Conservation (phyloP, 2,113 vertebrate species). For the Pollachius pollachius region DNA sequence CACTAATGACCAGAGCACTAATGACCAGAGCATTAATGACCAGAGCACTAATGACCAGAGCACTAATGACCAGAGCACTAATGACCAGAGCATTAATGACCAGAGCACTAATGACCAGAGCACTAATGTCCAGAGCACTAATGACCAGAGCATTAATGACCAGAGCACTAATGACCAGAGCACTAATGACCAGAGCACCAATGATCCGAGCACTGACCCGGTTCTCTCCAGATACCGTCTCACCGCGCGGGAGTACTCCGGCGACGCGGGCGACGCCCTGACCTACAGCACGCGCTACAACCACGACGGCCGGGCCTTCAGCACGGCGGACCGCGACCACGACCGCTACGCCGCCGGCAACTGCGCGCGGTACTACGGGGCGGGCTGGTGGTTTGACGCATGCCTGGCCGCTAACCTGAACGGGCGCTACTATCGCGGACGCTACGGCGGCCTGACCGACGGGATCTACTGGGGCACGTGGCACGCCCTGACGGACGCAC, state of each 20-base stretch:
- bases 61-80: too few relatives aligned
- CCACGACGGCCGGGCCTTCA: constrained; percentile 78
- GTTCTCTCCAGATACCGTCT: constrained; percentile 68
- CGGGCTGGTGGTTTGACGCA: constrained; percentile 81
- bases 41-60: too few relatives aligned
- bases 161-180: too few relatives aligned
- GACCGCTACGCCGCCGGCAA: constrained; percentile 75
- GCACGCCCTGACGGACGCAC: constrained; percentile 79
- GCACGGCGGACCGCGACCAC: constrained; percentile 73
- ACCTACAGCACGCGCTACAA: constrained; percentile 82
- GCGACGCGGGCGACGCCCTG: constrained; percentile 77
- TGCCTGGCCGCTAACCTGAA: constrained; percentile 81
- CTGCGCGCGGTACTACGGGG: constrained; percentile 78
- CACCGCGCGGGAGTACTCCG: constrained; percentile 74
- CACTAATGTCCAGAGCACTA: too few relatives aligned
- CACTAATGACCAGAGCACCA: too few relatives aligned
- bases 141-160: too few relatives aligned
- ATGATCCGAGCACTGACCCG: too few relatives aligned
- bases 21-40: too few relatives aligned
- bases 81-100: too few relatives aligned
- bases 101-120: too few relatives aligned
- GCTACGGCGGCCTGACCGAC: constrained; percentile 76
- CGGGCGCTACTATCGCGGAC: constrained; percentile 72
- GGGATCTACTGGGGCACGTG: constrained; percentile 82
- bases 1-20: too few relatives aligned